A percentile compares a stretch with the other conserved stretches of the same genome.
Conservation (phyloP, 2,888 invertebrate genomes). For the Ferdinandea cuprea region DNA sequence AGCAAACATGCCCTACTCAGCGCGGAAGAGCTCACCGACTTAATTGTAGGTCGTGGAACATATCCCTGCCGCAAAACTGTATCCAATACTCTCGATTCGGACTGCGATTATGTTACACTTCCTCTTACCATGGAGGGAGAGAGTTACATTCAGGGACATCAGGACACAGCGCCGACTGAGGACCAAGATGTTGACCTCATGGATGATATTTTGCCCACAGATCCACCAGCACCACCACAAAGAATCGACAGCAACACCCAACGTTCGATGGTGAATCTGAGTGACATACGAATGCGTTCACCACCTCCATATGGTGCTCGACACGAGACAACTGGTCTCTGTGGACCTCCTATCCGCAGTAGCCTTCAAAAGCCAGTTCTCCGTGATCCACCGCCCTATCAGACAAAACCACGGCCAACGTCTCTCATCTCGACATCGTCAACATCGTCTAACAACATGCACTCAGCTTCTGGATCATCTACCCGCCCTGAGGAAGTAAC, state of each 20-base stretch:
- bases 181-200: constrained; percentile 83
- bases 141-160: constrained; percentile 85
- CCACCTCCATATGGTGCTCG: constrained; percentile 89
- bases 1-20: constrained; percentile 89
- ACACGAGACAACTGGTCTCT: constrained; percentile 85
- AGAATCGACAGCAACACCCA: constrained; percentile 86
- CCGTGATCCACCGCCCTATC: constrained; percentile 88
- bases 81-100: constrained; percentile 93
- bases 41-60: constrained; percentile 91
- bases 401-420: constrained; percentile 81
- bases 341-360: constrained; percentile 80
- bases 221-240: constrained; percentile 88
- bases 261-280: constrained; percentile 83
- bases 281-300: constrained; percentile 83
- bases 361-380: constrained; percentile 75
- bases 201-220: constrained; percentile 83
- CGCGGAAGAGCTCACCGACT: constrained; percentile 92
- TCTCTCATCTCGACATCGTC: constrained; percentile 82
- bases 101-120: constrained; percentile 94
- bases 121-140: constrained; percentile 85
- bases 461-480: constrained; percentile 81
- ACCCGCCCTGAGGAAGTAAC: constrained; percentile 88
- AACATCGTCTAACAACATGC: constrained; percentile 82
- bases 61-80: constrained; percentile 91
- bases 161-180: constrained; percentile 86